These are phyloP conservation scores for Rhopilema esculentum DNA, from an alignment of 30 jellyfish, hydroid and myxozoan species.

Conservation along the genomic window DNA sequence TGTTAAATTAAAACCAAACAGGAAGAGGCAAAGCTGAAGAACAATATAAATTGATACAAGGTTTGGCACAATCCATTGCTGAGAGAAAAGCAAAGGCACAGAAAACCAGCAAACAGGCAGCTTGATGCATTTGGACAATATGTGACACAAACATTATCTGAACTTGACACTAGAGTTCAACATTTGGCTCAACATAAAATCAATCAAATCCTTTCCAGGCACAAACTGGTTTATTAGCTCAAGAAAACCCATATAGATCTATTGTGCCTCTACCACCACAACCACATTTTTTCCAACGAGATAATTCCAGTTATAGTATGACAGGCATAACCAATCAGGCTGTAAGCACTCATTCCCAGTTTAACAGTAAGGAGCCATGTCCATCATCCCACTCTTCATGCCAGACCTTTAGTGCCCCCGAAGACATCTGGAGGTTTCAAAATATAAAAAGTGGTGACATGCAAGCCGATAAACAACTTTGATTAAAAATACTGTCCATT, in stretches of 20 bases:
- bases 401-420: background rate
- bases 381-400: background rate
- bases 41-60: background rate
- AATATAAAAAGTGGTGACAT: background rate
- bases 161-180: constrained; percentile 2
- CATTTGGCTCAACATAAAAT: constrained; percentile 43
- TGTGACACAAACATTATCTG: constrained; percentile 3
- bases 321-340: constrained; percentile 8
- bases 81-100: constrained; percentile 25
- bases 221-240: constrained; percentile 4
- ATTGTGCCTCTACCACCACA: background rate
- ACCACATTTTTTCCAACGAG: constrained; percentile 18
- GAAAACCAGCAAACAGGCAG: background rate
- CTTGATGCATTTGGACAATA: constrained; percentile 4
- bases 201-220: constrained; percentile 14
- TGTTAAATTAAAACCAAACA: background rate
- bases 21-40: constrained; percentile 32
- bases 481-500: background rate
- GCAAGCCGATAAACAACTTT: background rate
- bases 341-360: background rate
- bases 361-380: background rate
- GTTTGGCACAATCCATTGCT: constrained; percentile 17
- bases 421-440: background rate
- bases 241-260: constrained; percentile 3
- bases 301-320: background rate